Conservation (phyloP, 2,113 vertebrate genomes). For the Petaurus breviceps region DNA sequence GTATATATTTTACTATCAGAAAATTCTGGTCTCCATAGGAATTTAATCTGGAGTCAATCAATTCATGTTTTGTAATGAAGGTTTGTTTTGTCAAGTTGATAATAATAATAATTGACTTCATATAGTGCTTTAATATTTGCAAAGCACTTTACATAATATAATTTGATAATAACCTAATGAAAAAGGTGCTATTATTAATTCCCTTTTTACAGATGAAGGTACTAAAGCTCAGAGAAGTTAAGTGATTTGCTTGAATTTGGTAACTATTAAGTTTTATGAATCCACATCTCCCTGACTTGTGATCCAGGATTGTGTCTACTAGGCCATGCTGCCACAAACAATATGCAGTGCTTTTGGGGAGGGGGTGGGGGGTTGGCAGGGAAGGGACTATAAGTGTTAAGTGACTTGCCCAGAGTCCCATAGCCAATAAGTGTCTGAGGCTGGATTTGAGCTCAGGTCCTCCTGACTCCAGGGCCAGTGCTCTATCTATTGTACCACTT, state of each 20-base stretch:
- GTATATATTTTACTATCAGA: neutral
- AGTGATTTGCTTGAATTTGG: neutral
- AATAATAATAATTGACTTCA: neutral
- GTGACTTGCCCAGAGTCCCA: neutral
- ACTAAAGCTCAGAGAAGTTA: neutral
- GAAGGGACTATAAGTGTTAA: neutral
- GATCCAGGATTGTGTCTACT: neutral
- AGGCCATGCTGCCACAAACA: neutral
- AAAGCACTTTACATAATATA: neutral
- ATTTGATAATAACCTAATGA: neutral
- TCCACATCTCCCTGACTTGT: neutral
- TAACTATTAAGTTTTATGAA: neutral
- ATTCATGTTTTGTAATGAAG: no score
- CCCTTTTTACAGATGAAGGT: no score
- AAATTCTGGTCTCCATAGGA: neutral
- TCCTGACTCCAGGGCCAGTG: no score
- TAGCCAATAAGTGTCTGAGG: neutral
- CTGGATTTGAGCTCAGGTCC: neutral
- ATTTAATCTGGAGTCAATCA: neutral
- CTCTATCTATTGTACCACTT: no score
- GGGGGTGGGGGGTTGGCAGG: no score
- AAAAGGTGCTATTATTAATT: neutral
- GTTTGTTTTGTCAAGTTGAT: no score
- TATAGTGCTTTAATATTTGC: no score
- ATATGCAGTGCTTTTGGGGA: neutral